Base-by-base conservation (phyloP, 2,797 vertebrate species). In the Anomalospiza imberbis region DNA sequence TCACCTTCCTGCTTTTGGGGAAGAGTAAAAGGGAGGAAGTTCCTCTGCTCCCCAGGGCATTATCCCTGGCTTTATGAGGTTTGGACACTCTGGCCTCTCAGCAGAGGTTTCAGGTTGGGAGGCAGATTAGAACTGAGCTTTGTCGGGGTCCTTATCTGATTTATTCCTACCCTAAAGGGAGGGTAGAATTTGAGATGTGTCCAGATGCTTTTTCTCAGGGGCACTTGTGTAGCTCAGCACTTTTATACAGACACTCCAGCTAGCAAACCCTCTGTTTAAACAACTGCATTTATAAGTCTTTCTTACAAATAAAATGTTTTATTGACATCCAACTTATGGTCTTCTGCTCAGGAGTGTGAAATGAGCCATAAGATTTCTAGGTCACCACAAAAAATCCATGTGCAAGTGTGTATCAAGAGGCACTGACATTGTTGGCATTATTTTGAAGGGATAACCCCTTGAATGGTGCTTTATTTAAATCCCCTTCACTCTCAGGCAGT, bases 141-240 rank as follows among this genome's bases (percentile, higher is more conserved):
- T 84, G 51, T 57, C 1, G 0, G 45, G 53, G 31, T 89, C 68
- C 15, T 90, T 89, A 32, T 67, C 78, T 88, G 60, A 70, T 77
- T 83, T 78, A 70, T 93, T 89, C 57, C 57, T 91, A 5, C 63
- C 67, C 85, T 68, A 31, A 67, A 68, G 85, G 57, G 57, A 82
- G 25, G 67, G 40, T 8, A 81, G 36, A 61, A 34, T 82, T 24
- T 84, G 93, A 94, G 79, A 84, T 48, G 14, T 47, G 32, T 66
- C 95, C 95, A 94, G 92, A 87, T 83, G 88, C 90, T 83, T 91
- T 84, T 90, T 61, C 95, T 97, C 96, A 96, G 83, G 93, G 78
- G 50, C 70, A 67, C 72, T 85, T 81, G 36, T 74, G 9, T 10
- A 81, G 91, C 86, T 94, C 91, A 95, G 94, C 75, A 68, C 66